Evolutionary conservation across 1,140 invertebrate genomes (phyloP).

Genomic region (Drosophila littoralis): DNA sequence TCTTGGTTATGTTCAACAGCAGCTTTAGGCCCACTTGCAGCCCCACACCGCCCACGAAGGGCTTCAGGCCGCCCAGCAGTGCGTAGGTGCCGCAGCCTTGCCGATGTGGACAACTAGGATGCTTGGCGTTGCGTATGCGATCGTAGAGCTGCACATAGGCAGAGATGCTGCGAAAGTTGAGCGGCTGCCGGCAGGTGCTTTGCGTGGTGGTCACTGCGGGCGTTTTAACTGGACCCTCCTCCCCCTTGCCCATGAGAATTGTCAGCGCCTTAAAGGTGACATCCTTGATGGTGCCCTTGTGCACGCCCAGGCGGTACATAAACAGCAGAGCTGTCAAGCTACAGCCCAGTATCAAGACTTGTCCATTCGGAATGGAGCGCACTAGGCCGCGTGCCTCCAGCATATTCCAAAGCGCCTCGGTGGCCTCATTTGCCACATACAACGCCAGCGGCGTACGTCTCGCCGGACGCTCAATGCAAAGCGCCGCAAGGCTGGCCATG

Average conservation of each 20-base stretch:
- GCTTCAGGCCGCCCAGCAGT: constrained; percentile 85
- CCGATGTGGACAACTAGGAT: constrained; percentile 87
- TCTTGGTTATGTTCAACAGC: constrained; percentile 81
- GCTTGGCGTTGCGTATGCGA: constrained; percentile 74
- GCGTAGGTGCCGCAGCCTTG: constrained; percentile 87
- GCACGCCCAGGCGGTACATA: constrained; percentile 86
- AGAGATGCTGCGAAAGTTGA: constrained; percentile 38
- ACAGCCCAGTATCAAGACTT: constrained; percentile 87
- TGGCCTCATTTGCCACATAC: constrained; percentile 92
- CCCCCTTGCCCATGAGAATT: constrained; percentile 87
- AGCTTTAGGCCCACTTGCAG: constrained; percentile 86
- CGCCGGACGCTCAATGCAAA: constrained; percentile 89
- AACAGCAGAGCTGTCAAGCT: constrained; percentile 87
- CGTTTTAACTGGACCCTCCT: constrained; percentile 84
- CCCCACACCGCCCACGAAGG: constrained; percentile 86
- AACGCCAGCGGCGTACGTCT: constrained; percentile 89
- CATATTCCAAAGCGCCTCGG: constrained; percentile 91
- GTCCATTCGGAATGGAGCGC: constrained; percentile 87
- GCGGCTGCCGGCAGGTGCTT: constrained; percentile 6
- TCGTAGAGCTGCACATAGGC: constrained; percentile 58
- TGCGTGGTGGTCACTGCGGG: constrained; percentile 21
- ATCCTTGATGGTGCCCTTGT: constrained; percentile 84
- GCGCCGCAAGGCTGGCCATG: constrained; percentile 88
- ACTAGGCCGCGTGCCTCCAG: constrained; percentile 87
- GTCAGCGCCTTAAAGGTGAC: constrained; percentile 88